A percentile compares a stretch with the other conserved stretches of the same genome.
These are phyloP conservation scores for Andricus curvator DNA, from an alignment of 2,888 invertebrate genomes.

Conservation along the genomic window DNA sequence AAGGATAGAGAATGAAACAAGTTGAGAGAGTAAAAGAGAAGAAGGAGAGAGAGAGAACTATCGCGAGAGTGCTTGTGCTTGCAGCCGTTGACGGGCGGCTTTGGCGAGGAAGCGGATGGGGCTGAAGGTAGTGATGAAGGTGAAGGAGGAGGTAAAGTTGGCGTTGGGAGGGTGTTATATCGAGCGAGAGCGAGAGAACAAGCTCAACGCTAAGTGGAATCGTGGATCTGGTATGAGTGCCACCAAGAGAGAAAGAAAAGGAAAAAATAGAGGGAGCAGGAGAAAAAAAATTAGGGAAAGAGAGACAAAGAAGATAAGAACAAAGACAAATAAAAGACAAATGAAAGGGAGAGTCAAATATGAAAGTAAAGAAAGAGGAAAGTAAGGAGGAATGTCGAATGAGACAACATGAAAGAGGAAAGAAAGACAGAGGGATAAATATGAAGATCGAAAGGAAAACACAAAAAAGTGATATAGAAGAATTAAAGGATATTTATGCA, in stretches of 20 bases:
- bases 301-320: no score
- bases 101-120: constrained; percentile 43
- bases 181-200: constrained; percentile 41
- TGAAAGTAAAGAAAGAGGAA: background rate
- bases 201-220: background rate
- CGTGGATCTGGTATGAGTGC: background rate
- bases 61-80: constrained; percentile 52
- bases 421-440: background rate
- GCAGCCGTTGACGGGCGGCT: constrained; percentile 46
- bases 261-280: background rate
- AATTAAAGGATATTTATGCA: no score
- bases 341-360: background rate
- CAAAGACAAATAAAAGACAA: background rate
- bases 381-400: background rate
- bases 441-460: background rate
- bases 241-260: constrained; percentile 7
- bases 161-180: constrained; percentile 43
- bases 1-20: constrained; percentile 36
- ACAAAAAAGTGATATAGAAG: no score
- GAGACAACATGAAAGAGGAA: background rate
- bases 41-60: constrained; percentile 12
- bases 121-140: constrained; percentile 19
- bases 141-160: constrained; percentile 20
- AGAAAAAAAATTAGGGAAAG: constrained; percentile 19
- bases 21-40: constrained; percentile 4